phyloP scores from a whole-genome alignment of 2,888 invertebrate species.

The Pyrochroa serraticornis region DNA sequence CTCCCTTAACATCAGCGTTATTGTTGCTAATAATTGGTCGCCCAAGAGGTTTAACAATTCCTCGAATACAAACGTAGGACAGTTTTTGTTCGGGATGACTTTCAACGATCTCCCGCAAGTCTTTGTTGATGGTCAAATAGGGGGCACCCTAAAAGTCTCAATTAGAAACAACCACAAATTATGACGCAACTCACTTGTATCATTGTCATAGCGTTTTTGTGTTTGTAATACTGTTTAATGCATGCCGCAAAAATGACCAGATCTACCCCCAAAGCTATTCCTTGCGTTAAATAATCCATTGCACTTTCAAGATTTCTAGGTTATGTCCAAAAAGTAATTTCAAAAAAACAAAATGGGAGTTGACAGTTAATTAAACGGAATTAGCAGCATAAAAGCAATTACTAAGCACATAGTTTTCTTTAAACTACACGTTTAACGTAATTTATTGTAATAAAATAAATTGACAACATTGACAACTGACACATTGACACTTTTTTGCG shows the following conservation, averaged over 20 bases:
- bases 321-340: background rate
- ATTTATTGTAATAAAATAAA: too few species aligned
- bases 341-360: background rate
- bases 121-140: conserved; percentile 69
- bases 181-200: conserved; percentile 65
- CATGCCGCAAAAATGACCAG: conserved; percentile 76
- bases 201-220: conserved; percentile 72
- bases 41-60: conserved; percentile 77
- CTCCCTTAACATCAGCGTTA: conserved; percentile 75
- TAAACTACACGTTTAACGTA: background rate
- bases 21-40: conserved; percentile 76
- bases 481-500: too few species aligned
- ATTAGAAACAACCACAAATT: conserved; percentile 17
- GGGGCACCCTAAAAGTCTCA: conserved; percentile 67
- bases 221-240: conserved; percentile 75
- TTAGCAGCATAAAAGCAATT: background rate
- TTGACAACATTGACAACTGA: too few species aligned
- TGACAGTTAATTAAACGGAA: conserved; percentile 2
- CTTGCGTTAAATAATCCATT: conserved; percentile 82
- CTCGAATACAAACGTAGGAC: conserved; percentile 77
- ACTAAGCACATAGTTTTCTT: background rate
- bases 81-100: conserved; percentile 69
- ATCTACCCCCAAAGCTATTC: conserved; percentile 76
- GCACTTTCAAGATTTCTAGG: conserved; percentile 27
- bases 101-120: conserved; percentile 67